Evolutionary conservation across 53 echinoderm and acorn worm species (phyloP).

Genomic region (Echinarachnius parma): DNA sequence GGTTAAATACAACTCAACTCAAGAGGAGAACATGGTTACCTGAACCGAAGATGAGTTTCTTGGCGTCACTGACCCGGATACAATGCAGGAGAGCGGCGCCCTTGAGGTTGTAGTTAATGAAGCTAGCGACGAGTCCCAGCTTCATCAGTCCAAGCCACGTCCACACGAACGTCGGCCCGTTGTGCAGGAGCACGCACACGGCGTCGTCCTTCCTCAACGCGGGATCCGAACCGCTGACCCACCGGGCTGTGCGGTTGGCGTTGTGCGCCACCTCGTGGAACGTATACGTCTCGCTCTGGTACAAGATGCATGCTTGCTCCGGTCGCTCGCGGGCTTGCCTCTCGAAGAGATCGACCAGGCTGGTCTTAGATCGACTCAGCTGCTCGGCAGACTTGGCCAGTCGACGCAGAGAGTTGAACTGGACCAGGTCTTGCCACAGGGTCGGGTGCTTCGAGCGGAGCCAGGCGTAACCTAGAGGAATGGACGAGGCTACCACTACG

Average conservation of each 20-base stretch:
- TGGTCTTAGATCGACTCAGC: too few relatives aligned
- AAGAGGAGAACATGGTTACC: too few relatives aligned
- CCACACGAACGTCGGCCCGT: conserved; percentile 58
- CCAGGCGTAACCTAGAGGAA: too few relatives aligned
- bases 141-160: conserved; percentile 64
- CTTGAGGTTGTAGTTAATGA: conserved; percentile 69
- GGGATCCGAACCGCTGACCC: conserved; percentile 38
- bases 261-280: conserved; percentile 54
- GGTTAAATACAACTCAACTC: too few relatives aligned
- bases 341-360: conserved; percentile 62
- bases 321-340: conserved; percentile 36
- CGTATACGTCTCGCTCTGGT: conserved; percentile 43
- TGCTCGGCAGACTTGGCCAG: too few relatives aligned
- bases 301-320: conserved; percentile 58
- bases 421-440: too few relatives aligned
- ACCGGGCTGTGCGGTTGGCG: conserved; percentile 59
- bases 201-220: conserved; percentile 45
- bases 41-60: conserved; percentile 59
- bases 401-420: too few relatives aligned
- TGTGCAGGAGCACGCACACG: conserved; percentile 61
- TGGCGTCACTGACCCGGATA: conserved; percentile 53
- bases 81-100: conserved; percentile 65
- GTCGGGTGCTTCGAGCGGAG: too few relatives aligned
- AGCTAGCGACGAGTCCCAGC: conserved; percentile 50
- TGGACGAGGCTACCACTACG: too few relatives aligned